phyloP scores from a whole-genome alignment of 2,797 vertebrate species.

The Rhabdophis nuchalis region DNA sequence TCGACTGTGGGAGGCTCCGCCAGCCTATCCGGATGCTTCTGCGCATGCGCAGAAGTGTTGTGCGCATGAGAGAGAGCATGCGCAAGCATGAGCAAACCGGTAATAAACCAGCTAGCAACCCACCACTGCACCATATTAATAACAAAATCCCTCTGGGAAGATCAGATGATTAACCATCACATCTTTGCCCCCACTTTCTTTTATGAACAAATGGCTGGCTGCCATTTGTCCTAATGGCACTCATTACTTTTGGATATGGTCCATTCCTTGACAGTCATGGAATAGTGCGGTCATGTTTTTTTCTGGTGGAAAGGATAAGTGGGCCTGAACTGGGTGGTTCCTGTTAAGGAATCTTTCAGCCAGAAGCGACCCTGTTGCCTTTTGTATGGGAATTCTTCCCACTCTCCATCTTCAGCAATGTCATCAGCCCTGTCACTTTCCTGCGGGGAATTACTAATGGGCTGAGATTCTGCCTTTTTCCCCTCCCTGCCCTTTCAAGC shows the following conservation, averaged over 20 bases:
- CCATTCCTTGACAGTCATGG: slow-evolving; percentile 17
- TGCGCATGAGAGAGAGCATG: no score
- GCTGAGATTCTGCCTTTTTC: slow-evolving; percentile 52
- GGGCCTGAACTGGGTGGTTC: slow-evolving; percentile 38
- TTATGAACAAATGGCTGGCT: neutral
- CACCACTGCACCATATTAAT: neutral
- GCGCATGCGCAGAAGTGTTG: no score
- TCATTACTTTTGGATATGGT: slow-evolving; percentile 15
- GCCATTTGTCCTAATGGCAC: neutral
- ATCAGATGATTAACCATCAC: neutral
- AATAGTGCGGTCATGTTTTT: neutral
- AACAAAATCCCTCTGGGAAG: neutral
- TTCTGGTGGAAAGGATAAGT: slow-evolving; percentile 11
- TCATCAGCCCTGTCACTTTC: slow-evolving; percentile 60
- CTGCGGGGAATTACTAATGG: slow-evolving; percentile 66
- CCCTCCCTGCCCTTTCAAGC: slow-evolving; percentile 58
- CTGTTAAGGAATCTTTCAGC: slow-evolving; percentile 34
- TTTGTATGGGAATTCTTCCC: slow-evolving; percentile 60
- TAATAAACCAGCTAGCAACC: no score
- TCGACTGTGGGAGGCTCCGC: no score
- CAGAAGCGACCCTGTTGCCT: slow-evolving; percentile 48
- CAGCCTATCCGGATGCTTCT: no score
- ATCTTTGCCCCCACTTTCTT: neutral
- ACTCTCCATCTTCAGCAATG: slow-evolving; percentile 43
- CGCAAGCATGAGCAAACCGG: no score